Evolutionary conservation across 1,140 invertebrate genomes (phyloP), one percentile per base, ranked within the genome.

Genomic region (Chrysomallon squamiferum): DNA sequence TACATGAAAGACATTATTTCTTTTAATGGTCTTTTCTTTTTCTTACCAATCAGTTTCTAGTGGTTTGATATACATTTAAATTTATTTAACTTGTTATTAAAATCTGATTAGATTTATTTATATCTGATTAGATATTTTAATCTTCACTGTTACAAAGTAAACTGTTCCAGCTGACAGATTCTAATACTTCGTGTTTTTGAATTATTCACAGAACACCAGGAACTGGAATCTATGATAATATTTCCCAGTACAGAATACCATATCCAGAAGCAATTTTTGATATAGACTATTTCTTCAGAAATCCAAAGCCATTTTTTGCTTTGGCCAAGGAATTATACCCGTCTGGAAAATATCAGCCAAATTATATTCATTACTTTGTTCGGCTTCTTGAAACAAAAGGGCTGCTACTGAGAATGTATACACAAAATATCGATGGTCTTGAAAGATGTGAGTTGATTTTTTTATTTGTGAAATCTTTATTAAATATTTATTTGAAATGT

Each of bases 201-300:
- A n/a, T n/a, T 38, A 38, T 38, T 59, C 95, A 94, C 86, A 90
- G 96, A 20, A 95, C 93, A 33, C 95, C 95, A 6, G 92, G 91
- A 32, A 93, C 91, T 69, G 96, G 96, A 3, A 85, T 99, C 1
- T 99, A 98, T 86, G 89, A 93, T 80, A 97, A 97, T 85, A 87
- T 98, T 35, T 88, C 92, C 68, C 95, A 97, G 83, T 97, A 96
- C 81, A 91, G 95, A 75, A 87, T 98, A 49, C 94, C 95, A 0
- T 90, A 95, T 87, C 95, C 95, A n/a, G 92, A 95, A 80, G 92
- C 94, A n/a, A 95, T 98, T 74, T 97, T 98, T 86, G 95, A 97
- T 81, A 90, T 97, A 29, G 77, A 82, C 52, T 88, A 83, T 73
- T 87, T 87, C 69, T 63, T 78, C 47, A 65, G 72, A 13, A 79